Conservation (phyloP, 2,888 invertebrate genomes). For the Euclidia mi region DNA sequence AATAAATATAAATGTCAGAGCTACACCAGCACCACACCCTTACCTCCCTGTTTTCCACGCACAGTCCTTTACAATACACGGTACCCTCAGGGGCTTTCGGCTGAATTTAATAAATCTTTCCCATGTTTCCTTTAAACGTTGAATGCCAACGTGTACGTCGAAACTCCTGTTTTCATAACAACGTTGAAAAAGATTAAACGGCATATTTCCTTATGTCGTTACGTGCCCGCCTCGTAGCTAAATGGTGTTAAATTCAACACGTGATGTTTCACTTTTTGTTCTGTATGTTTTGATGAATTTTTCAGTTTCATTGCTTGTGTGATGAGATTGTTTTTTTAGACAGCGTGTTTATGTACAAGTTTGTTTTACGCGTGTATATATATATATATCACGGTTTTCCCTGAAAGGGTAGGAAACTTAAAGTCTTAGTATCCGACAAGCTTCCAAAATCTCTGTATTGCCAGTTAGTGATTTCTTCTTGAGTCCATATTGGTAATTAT, state of each 20-base stretch:
- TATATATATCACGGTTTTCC: too few relatives aligned
- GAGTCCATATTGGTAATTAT: too few relatives aligned
- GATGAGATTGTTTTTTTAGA: constrained; percentile 29
- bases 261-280: constrained; percentile 48
- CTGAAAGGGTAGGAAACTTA: too few relatives aligned
- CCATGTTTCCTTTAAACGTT: constrained; percentile 68
- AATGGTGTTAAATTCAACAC: constrained; percentile 59
- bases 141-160: constrained; percentile 65
- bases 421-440: too few relatives aligned
- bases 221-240: constrained; percentile 48
- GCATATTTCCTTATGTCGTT: constrained; percentile 65
- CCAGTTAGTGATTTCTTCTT: too few relatives aligned
- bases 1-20: too few relatives aligned
- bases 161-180: constrained; percentile 74
- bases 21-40: background rate
- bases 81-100: constrained; percentile 53
- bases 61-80: constrained; percentile 56
- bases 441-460: too few relatives aligned
- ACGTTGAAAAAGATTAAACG: constrained; percentile 67
- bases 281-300: constrained; percentile 41
- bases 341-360: constrained; percentile 7
- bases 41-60: constrained; percentile 13
- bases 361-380: too few relatives aligned
- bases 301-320: constrained; percentile 43
- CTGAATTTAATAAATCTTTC: constrained; percentile 78